A percentile compares a stretch with the other conserved stretches of the same genome.
phyloP scores from a whole-genome alignment of 2,797 vertebrate species.

The Meriones psammophilus region DNA sequence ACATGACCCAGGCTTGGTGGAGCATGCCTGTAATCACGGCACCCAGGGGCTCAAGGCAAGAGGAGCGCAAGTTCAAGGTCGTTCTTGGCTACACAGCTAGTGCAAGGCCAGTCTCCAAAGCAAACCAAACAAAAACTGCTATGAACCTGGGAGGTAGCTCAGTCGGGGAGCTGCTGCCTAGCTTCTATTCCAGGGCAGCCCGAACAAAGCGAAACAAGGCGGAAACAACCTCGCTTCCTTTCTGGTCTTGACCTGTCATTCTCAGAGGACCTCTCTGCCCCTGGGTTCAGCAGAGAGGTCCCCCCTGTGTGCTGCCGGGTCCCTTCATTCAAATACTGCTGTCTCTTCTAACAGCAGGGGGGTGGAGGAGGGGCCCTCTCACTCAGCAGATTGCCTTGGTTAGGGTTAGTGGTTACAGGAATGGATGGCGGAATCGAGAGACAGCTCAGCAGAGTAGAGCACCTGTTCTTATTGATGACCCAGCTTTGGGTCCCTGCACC shows the following conservation, averaged over 20 bases:
- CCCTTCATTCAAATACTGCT: not conserved
- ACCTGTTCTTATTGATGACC: too few relatives aligned
- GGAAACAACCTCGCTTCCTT: not conserved
- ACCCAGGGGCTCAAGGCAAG: not conserved
- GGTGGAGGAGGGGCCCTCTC: too few relatives aligned
- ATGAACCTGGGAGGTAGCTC: not conserved
- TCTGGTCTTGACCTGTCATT: not conserved
- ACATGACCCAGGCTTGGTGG: not conserved
- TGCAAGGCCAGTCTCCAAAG: not conserved
- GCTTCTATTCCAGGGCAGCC: not conserved
- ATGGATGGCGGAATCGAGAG: not conserved
- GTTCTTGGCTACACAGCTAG: not conserved
- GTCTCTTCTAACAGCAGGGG: not conserved
- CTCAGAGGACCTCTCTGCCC: not conserved
- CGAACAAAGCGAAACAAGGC: not conserved
- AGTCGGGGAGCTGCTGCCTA: not conserved
- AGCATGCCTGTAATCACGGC: not conserved
- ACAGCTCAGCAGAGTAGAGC: fast-evolving
- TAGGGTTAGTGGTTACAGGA: not conserved
- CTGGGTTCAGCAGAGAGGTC: not conserved
- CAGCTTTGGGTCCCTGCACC: not conserved
- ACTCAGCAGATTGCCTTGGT: not conserved
- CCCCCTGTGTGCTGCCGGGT: not conserved
- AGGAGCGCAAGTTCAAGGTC: not conserved
- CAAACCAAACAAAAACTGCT: not conserved